Conservation (phyloP, 2,113 vertebrate genomes). For the Cyanoramphus novaezelandiae region DNA sequence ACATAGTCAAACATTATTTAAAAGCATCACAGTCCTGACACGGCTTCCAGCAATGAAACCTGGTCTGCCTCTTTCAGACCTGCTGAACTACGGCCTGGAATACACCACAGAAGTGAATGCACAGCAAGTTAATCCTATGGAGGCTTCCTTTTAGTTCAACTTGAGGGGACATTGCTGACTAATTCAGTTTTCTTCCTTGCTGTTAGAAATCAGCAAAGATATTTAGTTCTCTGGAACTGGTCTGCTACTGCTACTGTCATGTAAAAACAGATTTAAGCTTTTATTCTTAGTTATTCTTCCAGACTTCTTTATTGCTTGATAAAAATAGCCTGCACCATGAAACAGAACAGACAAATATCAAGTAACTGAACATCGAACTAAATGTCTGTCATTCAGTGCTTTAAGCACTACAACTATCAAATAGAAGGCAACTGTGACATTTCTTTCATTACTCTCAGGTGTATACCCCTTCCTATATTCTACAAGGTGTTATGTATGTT, state of each 20-base stretch:
- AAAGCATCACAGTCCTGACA: neutral
- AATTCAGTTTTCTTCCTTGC: neutral
- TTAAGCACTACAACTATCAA: neutral
- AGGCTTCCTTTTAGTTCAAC: neutral
- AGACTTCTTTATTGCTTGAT: neutral
- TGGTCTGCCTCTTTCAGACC: neutral
- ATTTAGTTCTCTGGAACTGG: neutral
- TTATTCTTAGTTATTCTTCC: neutral
- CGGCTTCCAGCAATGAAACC: neutral
- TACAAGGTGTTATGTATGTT: neutral
- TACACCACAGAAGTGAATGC: neutral
- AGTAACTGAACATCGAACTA: neutral
- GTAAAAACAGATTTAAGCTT: neutral
- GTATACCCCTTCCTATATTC: neutral
- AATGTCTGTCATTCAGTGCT: neutral
- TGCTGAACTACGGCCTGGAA: neutral
- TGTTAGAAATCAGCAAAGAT: neutral
- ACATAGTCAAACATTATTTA: neutral
- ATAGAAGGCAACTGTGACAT: neutral
- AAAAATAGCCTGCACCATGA: neutral
- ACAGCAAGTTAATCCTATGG: neutral
- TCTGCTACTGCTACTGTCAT: neutral
- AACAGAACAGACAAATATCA: neutral
- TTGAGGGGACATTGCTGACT: neutral
- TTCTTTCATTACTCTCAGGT: neutral